Evolutionary conservation across 2,113 vertebrate genomes (phyloP).

Genomic region (Meleagris gallopavo): DNA sequence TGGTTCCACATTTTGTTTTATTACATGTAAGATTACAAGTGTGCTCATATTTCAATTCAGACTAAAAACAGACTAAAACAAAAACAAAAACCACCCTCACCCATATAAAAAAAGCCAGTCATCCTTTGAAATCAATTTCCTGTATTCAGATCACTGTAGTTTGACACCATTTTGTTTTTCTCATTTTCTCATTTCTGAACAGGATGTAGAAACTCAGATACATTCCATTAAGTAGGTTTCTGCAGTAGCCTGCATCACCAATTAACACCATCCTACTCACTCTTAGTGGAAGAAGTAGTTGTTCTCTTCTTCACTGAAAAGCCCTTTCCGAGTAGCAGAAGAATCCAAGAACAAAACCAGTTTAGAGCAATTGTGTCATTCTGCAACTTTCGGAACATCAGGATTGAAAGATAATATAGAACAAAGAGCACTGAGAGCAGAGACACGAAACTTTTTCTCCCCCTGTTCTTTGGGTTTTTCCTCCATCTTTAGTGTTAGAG

Average conservation of each 20-base stretch:
- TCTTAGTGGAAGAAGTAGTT: neutral
- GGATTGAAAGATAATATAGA: neutral
- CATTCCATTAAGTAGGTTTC: neutral
- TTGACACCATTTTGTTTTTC: neutral
- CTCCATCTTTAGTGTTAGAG: neutral
- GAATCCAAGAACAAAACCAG: neutral
- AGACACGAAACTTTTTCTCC: neutral
- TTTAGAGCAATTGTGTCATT: neutral
- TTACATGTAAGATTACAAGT: neutral
- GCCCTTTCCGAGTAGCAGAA: neutral
- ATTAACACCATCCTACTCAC: neutral
- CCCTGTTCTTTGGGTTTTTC: too few relatives aligned
- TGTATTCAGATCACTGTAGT: neutral
- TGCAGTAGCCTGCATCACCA: neutral
- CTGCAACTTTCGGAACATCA: neutral
- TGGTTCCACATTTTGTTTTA: neutral
- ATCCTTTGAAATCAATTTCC: neutral
- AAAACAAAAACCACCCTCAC: neutral
- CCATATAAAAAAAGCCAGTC: neutral
- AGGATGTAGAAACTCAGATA: neutral
- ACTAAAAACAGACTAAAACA: neutral
- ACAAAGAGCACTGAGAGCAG: neutral
- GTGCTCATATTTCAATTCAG: neutral
- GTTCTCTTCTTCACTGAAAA: neutral
- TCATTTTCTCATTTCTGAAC: neutral